These are phyloP conservation scores for Hestina assimilis DNA, from an alignment of 1,140 invertebrate species.

Conservation along the genomic window DNA sequence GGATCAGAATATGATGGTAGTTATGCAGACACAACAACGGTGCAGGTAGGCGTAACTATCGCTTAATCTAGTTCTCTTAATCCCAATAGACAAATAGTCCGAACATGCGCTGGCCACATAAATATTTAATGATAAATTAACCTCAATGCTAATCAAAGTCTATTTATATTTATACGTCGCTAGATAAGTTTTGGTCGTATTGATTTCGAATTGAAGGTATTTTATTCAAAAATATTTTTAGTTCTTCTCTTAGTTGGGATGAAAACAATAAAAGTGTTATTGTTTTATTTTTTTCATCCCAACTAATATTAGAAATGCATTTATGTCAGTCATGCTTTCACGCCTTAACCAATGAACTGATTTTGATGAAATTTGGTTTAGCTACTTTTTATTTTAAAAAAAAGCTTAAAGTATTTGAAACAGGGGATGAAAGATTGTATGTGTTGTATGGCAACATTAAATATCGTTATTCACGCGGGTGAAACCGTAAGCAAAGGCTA, in stretches of 20 bases:
- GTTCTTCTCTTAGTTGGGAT: conserved; percentile 44
- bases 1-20: conserved; percentile 93
- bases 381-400: too few relatives aligned
- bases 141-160: conserved; percentile 24
- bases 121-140: conserved; percentile 24
- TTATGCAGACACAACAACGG: conserved; percentile 85
- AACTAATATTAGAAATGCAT: too few relatives aligned
- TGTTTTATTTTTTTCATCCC: too few relatives aligned
- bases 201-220: conserved; percentile 49
- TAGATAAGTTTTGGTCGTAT: conserved; percentile 35
- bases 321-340: too few relatives aligned
- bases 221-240: conserved; percentile 47
- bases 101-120: not conserved
- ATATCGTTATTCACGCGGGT: too few relatives aligned
- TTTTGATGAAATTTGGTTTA: too few relatives aligned
- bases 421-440: too few relatives aligned
- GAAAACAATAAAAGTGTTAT: too few relatives aligned
- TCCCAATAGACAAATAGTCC: conserved; percentile 8
- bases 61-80: conserved; percentile 2
- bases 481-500: too few relatives aligned
- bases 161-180: conserved; percentile 37
- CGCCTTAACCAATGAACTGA: too few relatives aligned
- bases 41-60: conserved; percentile 71
- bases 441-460: too few relatives aligned
- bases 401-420: too few relatives aligned